A percentile compares a stretch with the other conserved stretches of the same genome.
Conservation (phyloP, 2,113 vertebrate species). For the Sturnira hondurensis region DNA sequence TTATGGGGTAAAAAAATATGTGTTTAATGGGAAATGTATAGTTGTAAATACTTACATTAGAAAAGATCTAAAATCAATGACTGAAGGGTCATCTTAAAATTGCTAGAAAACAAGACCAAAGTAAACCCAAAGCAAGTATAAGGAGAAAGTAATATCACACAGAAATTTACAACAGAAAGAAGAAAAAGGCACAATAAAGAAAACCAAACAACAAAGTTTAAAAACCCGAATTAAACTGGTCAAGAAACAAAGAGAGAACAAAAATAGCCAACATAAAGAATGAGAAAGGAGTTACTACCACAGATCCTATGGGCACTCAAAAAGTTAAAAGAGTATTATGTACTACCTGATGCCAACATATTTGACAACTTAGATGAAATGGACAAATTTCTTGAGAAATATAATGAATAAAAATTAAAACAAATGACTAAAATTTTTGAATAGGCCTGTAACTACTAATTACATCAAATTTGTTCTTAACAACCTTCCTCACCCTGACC, state of each 20-base stretch:
- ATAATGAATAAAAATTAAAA: background rate
- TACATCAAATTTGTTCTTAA: background rate
- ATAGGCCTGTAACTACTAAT: background rate
- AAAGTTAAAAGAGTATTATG: background rate
- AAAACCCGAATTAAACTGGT: background rate
- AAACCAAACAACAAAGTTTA: background rate
- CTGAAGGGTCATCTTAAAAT: background rate
- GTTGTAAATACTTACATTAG: background rate
- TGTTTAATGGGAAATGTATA: background rate
- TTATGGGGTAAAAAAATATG: background rate
- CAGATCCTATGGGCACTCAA: background rate
- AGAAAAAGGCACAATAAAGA: background rate
- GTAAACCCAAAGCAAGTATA: background rate
- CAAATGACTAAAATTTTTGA: background rate
- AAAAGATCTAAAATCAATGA: background rate
- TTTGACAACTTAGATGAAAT: background rate
- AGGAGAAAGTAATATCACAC: background rate
- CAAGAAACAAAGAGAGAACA: background rate
- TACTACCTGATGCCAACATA: background rate
- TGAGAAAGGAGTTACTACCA: background rate
- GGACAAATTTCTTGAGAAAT: background rate
- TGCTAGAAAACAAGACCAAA: background rate
- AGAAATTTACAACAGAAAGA: background rate
- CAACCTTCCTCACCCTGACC: background rate
- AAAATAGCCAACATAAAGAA: background rate